Percentiles rank a stretch among this genome's conserved stretches.
Evolutionary conservation across 2,797 vertebrate genomes (phyloP).

Genomic region (Hozukius guyotensis): DNA sequence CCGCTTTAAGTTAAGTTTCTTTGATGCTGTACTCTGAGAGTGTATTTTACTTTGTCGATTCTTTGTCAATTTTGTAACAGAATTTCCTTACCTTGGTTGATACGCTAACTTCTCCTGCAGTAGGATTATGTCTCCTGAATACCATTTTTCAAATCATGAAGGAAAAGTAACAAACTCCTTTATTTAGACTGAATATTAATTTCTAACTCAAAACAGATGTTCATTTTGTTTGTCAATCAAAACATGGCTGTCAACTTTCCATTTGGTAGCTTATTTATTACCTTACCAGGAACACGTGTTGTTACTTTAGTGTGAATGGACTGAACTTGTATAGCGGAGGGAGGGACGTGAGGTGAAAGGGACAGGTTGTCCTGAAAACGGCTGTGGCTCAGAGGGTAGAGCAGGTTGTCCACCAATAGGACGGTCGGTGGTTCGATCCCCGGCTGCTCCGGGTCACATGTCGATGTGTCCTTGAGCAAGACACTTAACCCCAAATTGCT

Average conservation of each 20-base stretch:
- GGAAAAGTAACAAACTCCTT: neutral
- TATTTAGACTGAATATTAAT: neutral
- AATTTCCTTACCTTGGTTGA: neutral
- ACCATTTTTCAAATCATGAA: neutral
- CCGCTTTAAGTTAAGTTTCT: neutral
- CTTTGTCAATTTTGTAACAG: conserved; percentile 2
- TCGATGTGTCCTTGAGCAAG: no score
- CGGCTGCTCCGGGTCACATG: no score
- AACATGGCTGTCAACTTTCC: neutral
- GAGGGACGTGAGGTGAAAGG: neutral
- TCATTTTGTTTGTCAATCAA: neutral
- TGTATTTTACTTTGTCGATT: conserved; percentile 20
- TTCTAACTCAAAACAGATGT: neutral
- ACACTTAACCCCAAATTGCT: no score
- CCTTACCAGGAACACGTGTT: neutral
- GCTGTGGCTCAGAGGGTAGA: no score
- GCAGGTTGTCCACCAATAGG: no score
- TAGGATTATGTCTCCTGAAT: neutral
- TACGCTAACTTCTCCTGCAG: neutral
- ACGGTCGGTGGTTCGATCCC: no score
- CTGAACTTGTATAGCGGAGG: neutral
- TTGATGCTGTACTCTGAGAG: conserved; percentile 1
- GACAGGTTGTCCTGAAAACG: neutral
- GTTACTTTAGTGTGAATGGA: neutral
- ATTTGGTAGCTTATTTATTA: neutral